phyloP scores from a whole-genome alignment of 2,888 invertebrate genomes.

The Tetragonula carbonaria region DNA sequence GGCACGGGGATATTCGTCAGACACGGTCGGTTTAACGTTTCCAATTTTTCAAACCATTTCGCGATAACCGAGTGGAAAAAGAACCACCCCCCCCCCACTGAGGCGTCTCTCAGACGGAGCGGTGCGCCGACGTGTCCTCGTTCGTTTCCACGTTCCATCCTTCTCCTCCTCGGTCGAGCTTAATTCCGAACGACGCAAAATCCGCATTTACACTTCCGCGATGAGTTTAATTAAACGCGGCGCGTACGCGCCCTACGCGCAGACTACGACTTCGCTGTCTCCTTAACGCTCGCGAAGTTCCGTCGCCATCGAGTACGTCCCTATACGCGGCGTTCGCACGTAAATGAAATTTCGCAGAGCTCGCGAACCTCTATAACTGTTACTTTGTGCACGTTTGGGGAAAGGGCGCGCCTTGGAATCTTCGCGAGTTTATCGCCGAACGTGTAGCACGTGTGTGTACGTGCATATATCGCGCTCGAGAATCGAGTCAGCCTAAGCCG shows the following conservation, averaged over 20 bases:
- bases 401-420: neutral
- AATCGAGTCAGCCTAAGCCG: neutral
- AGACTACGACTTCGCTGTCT: neutral
- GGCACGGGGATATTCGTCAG: neutral
- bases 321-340: constrained; percentile 1
- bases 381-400: neutral
- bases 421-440: neutral
- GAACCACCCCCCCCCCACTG: no score
- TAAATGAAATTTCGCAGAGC: constrained; percentile 26
- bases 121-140: neutral
- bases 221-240: constrained; percentile 38
- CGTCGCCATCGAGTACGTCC: neutral
- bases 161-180: neutral
- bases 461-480: neutral
- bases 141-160: neutral
- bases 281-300: neutral
- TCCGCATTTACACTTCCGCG: constrained; percentile 11
- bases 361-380: constrained; percentile 2
- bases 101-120: no score
- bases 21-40: neutral
- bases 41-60: neutral
- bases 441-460: no score
- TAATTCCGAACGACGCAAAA: constrained; percentile 22
- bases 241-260: neutral
- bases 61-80: neutral